Evolutionary conservation across 2,797 vertebrate genomes (phyloP).

Genomic region (Darevskia nairensis): DNA sequence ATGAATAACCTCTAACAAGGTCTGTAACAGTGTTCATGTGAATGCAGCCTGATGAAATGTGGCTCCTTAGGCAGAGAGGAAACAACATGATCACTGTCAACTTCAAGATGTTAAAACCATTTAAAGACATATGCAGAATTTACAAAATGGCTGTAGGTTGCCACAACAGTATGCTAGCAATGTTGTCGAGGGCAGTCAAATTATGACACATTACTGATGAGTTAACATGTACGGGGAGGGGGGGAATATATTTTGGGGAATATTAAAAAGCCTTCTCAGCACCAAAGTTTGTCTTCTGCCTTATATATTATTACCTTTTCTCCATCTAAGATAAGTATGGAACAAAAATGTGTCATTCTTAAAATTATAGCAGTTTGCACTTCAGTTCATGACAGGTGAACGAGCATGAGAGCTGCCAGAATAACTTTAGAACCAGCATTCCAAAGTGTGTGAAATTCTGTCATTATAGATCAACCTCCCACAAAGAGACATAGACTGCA

Average conservation of each 20-base stretch:
- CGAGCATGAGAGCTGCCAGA: conserved; percentile 11
- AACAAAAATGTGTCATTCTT: conserved; percentile 22
- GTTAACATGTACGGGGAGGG: not conserved
- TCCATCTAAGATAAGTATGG: conserved; percentile 6
- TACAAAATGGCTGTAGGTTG: not conserved
- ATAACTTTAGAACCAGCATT: conserved; percentile 11
- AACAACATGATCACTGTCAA: not conserved
- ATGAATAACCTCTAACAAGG: not conserved
- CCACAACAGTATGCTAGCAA: not conserved
- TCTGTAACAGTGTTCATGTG: not conserved
- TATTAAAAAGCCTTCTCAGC: conserved; percentile 13
- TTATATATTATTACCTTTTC: conserved; percentile 1
- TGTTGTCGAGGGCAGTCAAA: not conserved
- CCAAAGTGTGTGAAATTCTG: conserved; percentile 22
- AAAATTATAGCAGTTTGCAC: conserved; percentile 22
- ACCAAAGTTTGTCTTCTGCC: not conserved
- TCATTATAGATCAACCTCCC: conserved; percentile 9
- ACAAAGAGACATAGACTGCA: not conserved
- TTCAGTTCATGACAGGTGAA: conserved; percentile 12
- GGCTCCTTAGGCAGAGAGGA: not conserved
- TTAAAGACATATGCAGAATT: conserved; percentile 6
- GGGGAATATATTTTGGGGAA: not conserved
- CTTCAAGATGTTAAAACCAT: conserved; percentile 9
- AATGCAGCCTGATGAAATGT: not conserved
- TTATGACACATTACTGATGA: conserved; percentile 7